Percentiles rank a stretch among this genome's conserved stretches.
These are phyloP conservation scores for Tapirus terrestris DNA, from an alignment of 2,113 vertebrate genomes.

Conservation along the genomic window DNA sequence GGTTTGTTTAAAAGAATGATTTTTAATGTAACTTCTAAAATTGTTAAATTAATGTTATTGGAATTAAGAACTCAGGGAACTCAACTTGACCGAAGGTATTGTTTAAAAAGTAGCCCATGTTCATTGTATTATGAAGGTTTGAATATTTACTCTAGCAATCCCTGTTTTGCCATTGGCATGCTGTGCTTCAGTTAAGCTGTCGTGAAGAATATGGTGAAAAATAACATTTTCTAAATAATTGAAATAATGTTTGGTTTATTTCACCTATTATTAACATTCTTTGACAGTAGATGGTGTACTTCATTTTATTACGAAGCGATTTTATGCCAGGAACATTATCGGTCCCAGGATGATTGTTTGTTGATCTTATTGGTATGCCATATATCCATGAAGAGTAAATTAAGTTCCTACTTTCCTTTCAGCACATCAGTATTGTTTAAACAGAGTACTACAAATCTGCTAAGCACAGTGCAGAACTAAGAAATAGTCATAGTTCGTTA, in stretches of 20 bases:
- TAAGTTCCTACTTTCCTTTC: constrained; percentile 15
- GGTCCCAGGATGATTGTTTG: background rate
- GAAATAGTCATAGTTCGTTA: background rate
- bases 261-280: constrained; percentile 32
- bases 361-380: background rate
- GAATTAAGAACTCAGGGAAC: constrained; percentile 10
- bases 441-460: background rate
- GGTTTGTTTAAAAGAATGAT: background rate
- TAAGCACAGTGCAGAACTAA: background rate
- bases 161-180: background rate
- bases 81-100: background rate
- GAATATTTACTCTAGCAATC: background rate
- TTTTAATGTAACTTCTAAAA: constrained; percentile 9
- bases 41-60: background rate
- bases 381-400: background rate
- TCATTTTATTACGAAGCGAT: constrained; percentile 43
- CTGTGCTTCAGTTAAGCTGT: background rate
- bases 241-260: constrained; percentile 1
- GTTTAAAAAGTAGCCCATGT: background rate
- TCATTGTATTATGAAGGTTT: background rate
- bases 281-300: background rate
- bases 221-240: constrained; percentile 27
- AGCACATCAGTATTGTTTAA: background rate
- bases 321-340: background rate
- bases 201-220: constrained; percentile 47